Base-by-base conservation (phyloP, 2,888 invertebrate genomes). In the Drosophila eohydei region DNA sequence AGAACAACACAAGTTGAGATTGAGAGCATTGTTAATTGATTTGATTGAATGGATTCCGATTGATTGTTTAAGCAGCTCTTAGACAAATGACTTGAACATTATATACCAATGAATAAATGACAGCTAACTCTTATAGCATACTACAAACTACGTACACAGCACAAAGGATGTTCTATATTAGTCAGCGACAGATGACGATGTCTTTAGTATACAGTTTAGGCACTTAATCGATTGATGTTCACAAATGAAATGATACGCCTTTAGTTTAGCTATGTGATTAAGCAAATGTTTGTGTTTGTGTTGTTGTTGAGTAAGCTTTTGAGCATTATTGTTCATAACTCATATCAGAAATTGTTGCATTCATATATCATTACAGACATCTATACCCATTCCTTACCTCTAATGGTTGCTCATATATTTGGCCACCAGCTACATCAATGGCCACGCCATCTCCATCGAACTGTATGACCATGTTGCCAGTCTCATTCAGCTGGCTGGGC, bases 351-450 rank as follows among this genome's bases (percentile, higher is more conserved):
- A 21, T 43, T 21, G 6, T 21, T 43, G 43, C 28, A 28, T 28
- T 46, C 46, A 43, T 2, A 9, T 11, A 41, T 4, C 5, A 0
- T 1, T 14, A 38, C 6, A 38, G 2, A 38, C 14, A 38, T 14
- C 2, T 38, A 14, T 38, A 14, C 41, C 11, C 16, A 66, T 54
- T 51, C 43, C 86, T 88, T 83, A 83, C 88, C 88, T 88, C 86
- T 63, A 69, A 56, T 50, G 71, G 52, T 21, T 61, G 61, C 36
- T 74, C 76, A 36, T 55, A 55, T 59, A 72, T 70, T 41, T 60
- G 60, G 43, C 34, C 57, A 14, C 59, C 54, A 14, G 57, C 55
- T 12, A 30, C 59, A 26, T 48, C 58, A 7, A 51, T 57, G 43
- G 67, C 69, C 38, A 63, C 71, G 21, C 65, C 70, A 21, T 78